Evolutionary conservation across 2,888 invertebrate genomes (phyloP).

Genomic region (Phalera bucephala): DNA sequence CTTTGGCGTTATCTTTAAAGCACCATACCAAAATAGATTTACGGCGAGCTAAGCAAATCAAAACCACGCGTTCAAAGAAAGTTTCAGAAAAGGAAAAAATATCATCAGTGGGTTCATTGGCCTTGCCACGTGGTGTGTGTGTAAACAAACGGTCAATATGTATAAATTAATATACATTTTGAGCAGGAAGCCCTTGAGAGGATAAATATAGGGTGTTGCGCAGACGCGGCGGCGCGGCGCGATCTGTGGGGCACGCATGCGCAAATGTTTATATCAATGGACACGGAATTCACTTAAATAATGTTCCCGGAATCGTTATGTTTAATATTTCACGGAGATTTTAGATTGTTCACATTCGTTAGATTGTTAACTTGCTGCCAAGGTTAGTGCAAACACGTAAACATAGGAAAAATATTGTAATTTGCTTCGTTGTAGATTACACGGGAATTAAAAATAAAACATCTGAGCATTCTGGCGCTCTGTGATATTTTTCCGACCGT

Average conservation of each 20-base stretch:
- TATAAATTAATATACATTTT: conserved; percentile 74
- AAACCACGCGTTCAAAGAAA: conserved; percentile 38
- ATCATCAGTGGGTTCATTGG: conserved; percentile 57
- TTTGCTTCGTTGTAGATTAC: conserved; percentile 15
- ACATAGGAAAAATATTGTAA: conserved; percentile 17
- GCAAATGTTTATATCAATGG: conserved; percentile 65
- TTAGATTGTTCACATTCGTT: conserved; percentile 34
- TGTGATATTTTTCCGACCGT: conserved; percentile 10
- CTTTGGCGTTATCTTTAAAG: conserved; percentile 9
- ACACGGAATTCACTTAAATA: conserved; percentile 55
- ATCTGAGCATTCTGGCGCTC: conserved; percentile 11
- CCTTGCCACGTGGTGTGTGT: conserved; percentile 63
- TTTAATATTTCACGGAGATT: conserved; percentile 34
- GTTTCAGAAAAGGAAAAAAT: conserved; percentile 44
- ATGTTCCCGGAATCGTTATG: conserved; percentile 35
- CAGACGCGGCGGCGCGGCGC: conserved; percentile 60
- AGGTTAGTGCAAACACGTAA: conserved; percentile 30
- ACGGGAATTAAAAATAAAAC: conserved; percentile 17
- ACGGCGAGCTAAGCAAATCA: conserved; percentile 21
- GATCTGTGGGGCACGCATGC: conserved; percentile 39
- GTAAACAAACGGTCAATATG: conserved; percentile 70
- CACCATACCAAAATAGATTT: conserved; percentile 15
- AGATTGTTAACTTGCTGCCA: conserved; percentile 37
- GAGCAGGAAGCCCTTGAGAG: conserved; percentile 74
- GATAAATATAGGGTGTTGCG: conserved; percentile 71